These are phyloP conservation scores for Cryptoprocta ferox DNA, from an alignment of 2,797 vertebrate species.

Conservation along the genomic window DNA sequence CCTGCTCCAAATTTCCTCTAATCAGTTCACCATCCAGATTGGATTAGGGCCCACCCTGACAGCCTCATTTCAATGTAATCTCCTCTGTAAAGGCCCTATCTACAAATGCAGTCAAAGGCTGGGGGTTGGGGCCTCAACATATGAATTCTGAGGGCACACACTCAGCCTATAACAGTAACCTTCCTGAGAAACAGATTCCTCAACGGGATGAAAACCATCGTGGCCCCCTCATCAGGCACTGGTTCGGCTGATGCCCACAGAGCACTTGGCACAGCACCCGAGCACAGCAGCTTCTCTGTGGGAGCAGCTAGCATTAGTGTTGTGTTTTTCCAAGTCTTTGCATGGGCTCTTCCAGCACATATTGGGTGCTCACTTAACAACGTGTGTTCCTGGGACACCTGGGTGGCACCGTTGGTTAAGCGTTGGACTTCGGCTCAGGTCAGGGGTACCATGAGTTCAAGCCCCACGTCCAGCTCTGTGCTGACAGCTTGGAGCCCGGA, in stretches of 20 bases:
- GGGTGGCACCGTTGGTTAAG: too few species aligned
- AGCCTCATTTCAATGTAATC: not conserved
- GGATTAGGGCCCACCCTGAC: not conserved
- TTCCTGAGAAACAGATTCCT: not conserved
- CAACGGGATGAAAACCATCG: not conserved
- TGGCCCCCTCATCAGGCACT: not conserved
- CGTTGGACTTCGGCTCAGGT: too few species aligned
- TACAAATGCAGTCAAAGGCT: not conserved
- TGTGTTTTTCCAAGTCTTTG: not conserved
- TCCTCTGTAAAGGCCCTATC: not conserved
- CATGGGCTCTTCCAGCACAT: not conserved
- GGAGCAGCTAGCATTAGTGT: not conserved
- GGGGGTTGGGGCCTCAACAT: not conserved
- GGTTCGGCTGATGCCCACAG: not conserved
- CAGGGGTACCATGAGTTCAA: too few species aligned
- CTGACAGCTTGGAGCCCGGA: too few species aligned
- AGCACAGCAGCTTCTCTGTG: fast-evolving
- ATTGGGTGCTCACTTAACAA: not conserved
- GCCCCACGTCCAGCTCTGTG: too few species aligned
- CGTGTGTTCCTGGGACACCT: not conserved
- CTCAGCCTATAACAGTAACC: not conserved
- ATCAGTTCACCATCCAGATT: not conserved
- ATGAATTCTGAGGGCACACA: not conserved
- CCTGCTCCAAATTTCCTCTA: not conserved
- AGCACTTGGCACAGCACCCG: not conserved